Base-by-base conservation (phyloP, 1,140 invertebrate genomes). In the Asobara japonica region DNA sequence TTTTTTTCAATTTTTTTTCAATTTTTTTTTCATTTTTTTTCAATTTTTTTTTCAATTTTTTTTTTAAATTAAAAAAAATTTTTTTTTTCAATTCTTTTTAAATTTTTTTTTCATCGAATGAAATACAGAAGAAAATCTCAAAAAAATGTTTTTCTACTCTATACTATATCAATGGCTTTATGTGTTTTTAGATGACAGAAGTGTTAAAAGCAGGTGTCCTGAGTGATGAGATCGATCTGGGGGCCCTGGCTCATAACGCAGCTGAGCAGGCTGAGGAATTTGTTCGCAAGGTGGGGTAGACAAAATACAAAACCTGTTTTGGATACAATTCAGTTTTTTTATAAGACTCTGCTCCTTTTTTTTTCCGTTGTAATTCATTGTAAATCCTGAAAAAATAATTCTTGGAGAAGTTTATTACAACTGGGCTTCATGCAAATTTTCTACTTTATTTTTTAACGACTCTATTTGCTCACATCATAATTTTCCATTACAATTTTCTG, bases 181-280 rank as follows among this genome's bases (percentile, higher is more conserved):
- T n/a, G n/a, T 67, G 22, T 7, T 80, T 84, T 7, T 65, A 91
- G 90, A 94, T 95, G 91, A 93, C 92, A 45, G 93, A 95, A 84
- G 94, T 94, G 13, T 83, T 95, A 30, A 94, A 94, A 83, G 93
- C 93, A 74, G 93, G 93, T 33, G 93, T 94, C 41, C 86, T 95
- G 8, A 94, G 93, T 11, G 93, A 94, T 83, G 94, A 95, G 84
- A 91, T 95, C 60, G 94, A 95, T 82, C 89, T 95, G 56, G 92
- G 93, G 64, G 93, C 93, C 6, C 84, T 96, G 69, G 94, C 94
- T 10, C 94, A 96, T 75, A 94, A 95, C 84, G 96, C 95, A 56
- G 96, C 95, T 3, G 95, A 97, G 79, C 95, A 97, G 82, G 96
- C 96, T 0, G 96, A 98, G 85, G 95, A 97, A 82, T 96, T 98